phyloP scores from a whole-genome alignment of 2,797 vertebrate genomes.

The Danio tinwini region DNA sequence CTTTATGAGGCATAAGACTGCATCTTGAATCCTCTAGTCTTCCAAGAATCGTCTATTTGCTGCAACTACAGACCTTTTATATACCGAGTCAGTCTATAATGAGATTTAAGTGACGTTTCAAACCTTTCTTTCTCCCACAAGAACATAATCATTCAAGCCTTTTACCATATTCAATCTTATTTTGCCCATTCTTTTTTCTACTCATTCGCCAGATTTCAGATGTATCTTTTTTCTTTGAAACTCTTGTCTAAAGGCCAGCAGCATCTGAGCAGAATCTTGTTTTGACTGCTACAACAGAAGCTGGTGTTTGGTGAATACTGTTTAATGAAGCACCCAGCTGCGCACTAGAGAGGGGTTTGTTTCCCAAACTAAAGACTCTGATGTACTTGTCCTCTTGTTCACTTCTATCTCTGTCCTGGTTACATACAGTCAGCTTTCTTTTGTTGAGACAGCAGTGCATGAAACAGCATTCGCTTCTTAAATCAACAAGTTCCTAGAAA shows the following conservation, averaged over 20 bases:
- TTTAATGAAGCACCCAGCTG: constrained; percentile 35
- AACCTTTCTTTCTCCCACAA: background rate
- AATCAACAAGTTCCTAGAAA: background rate
- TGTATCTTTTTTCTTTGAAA: background rate
- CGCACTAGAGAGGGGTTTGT: constrained; percentile 17
- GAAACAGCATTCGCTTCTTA: background rate
- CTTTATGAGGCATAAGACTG: background rate
- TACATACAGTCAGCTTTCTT: constrained; percentile 7
- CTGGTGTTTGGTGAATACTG: constrained; percentile 7
- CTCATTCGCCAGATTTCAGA: background rate
- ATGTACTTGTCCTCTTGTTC: constrained; percentile 4
- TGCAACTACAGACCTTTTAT: background rate
- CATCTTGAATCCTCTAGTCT: background rate
- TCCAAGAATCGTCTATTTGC: background rate
- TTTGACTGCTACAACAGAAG: background rate
- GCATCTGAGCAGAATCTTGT: background rate
- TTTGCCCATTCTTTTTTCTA: background rate
- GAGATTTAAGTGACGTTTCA: constrained; percentile 12
- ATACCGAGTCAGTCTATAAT: background rate
- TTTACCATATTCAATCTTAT: background rate
- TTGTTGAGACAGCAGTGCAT: background rate
- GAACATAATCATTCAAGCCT: background rate
- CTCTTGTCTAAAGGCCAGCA: constrained; percentile 13
- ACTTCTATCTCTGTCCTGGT: constrained; percentile 6
- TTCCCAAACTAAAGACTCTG: constrained; percentile 22